Conservation (phyloP, 2,888 invertebrate genomes). For the Mellilla xanthometata region DNA sequence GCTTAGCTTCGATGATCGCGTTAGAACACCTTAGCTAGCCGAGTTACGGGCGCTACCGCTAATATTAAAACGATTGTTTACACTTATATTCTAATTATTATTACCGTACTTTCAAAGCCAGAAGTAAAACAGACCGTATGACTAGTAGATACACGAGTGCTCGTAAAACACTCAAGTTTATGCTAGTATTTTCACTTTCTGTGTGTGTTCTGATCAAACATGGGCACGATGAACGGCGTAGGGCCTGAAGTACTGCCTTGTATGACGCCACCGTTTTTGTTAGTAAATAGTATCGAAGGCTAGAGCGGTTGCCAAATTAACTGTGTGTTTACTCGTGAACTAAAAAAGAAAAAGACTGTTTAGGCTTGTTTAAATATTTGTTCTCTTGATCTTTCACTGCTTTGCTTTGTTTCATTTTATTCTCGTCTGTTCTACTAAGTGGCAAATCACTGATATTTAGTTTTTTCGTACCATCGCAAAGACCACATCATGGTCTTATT, state of each 20-base stretch:
- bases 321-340: not conserved
- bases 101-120: not conserved
- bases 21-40: no score
- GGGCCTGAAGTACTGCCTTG: constrained; percentile 4
- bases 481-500: no score
- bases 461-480: no score
- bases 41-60: no score
- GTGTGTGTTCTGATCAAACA: not conserved
- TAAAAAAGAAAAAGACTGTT: no score
- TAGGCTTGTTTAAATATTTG: not conserved
- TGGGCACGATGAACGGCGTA: constrained; percentile 3
- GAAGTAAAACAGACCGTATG: not conserved
- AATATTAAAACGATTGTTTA: no score
- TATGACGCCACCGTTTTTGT: not conserved
- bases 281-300: constrained; percentile 8
- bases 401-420: no score
- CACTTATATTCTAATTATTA: no score
- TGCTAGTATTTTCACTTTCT: constrained; percentile 12
- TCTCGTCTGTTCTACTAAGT: no score
- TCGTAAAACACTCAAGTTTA: constrained; percentile 3
- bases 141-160: constrained; percentile 4
- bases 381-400: not conserved
- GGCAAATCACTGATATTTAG: no score
- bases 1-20: no score
- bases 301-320: not conserved